phyloP scores from a whole-genome alignment of 2,113 vertebrate species.

The Synchiropus splendidus region DNA sequence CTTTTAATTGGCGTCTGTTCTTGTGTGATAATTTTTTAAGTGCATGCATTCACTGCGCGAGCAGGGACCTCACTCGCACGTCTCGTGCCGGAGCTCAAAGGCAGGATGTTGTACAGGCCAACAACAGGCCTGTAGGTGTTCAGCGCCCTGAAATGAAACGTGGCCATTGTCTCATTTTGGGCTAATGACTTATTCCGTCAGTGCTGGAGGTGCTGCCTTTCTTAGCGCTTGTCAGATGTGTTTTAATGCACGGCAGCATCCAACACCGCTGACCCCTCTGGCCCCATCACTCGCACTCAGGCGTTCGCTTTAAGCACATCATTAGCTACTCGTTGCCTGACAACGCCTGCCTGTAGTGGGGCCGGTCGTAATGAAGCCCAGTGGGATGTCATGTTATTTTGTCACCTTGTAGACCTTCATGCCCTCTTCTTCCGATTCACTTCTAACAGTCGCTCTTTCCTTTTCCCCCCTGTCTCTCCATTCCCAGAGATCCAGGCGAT shows the following conservation, averaged over 20 bases:
- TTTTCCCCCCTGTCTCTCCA: slow-evolving; percentile 8
- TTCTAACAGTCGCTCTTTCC: slow-evolving; percentile 7
- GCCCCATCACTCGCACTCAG: slow-evolving; percentile 38
- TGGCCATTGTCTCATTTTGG: slow-evolving; percentile 48
- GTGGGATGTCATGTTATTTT: slow-evolving; percentile 48
- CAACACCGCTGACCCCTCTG: slow-evolving; percentile 16
- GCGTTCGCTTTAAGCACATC: slow-evolving; percentile 39
- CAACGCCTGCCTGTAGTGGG: slow-evolving; percentile 26
- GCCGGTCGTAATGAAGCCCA: slow-evolving; percentile 52
- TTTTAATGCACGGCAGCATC: slow-evolving; percentile 45
- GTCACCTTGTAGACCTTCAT: slow-evolving; percentile 37
- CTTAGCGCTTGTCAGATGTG: slow-evolving; percentile 45
- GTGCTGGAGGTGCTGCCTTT: slow-evolving; percentile 40
- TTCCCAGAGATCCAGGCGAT: slow-evolving; percentile 48
- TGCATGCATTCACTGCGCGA: slow-evolving; percentile 33
- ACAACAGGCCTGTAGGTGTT: slow-evolving; percentile 37
- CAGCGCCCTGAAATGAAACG: slow-evolving; percentile 40
- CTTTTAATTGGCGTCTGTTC: slow-evolving; percentile 51
- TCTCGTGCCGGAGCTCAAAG: background rate
- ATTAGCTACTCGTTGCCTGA: slow-evolving; percentile 45
- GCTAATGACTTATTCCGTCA: slow-evolving; percentile 51
- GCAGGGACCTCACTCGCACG: slow-evolving; percentile 1
- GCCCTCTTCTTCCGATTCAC: slow-evolving; percentile 2
- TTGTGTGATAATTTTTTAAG: slow-evolving; percentile 51
- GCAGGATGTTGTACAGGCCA: slow-evolving; percentile 30